Evolutionary conservation across 1,140 invertebrate species (phyloP), one percentile per base, ranked within the genome.

Genomic region (Drosophila malerkotliana): DNA sequence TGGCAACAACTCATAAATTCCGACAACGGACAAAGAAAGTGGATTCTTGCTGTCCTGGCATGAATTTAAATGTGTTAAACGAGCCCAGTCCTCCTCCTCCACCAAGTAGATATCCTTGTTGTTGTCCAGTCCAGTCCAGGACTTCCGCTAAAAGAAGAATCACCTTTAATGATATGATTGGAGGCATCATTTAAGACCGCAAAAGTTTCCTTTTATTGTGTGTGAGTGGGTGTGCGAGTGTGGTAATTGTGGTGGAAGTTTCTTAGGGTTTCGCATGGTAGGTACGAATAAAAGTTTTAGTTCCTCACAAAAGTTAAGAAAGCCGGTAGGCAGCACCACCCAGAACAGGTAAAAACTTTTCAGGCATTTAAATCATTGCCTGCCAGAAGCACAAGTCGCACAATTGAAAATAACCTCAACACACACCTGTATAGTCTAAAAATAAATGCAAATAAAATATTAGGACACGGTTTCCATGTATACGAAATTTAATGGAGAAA

Each of bases 41-140:
- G 60, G 62, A 41, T 75, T 63, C 60, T 28, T 59, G 15, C 37
- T 49, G 66, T 67, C 26, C 26, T 75, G 69, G 73, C 80, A 72
- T 82, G 82, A 87, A 85, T 87, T 88, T 78, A 82, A 82, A 88
- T 87, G 59, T 87, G 83, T 82, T 88, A 68, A 85, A 85, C 73
- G 81, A 73, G 63, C 48, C 26, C 24, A 56, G 14, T 7, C 41
- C 15, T n/a, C 9, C 34, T 12, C 5, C 6, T 18, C 39, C 12
- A 8, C 14, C n/a, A 0, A 10, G 32, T 10, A 59, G 45, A 21
- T 37, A 39, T 73, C 59, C 39, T 45, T 30, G 12, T 18, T 52
- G 54, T 64, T 79, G 74, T 62, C 63, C 77, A 60, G 82, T 37
- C 56, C 41, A 58, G 52, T 5, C 5, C 8, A 0, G 18, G 12